Evolutionary conservation across 2,113 vertebrate genomes (phyloP).

Genomic region (Addax nasomaculatus): DNA sequence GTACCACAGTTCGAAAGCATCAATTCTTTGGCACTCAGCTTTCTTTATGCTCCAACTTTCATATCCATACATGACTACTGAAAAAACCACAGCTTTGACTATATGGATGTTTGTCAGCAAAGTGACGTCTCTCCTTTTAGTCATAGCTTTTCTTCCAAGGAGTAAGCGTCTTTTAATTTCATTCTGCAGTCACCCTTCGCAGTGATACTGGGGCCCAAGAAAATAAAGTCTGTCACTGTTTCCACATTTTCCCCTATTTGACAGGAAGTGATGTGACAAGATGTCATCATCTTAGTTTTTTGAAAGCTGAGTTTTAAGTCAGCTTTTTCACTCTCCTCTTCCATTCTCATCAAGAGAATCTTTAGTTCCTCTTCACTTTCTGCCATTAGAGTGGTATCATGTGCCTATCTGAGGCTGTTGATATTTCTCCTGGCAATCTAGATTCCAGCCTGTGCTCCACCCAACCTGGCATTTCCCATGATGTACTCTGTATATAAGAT

Average conservation of each 20-base stretch:
- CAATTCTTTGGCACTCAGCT: not conserved
- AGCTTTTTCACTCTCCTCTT: not conserved
- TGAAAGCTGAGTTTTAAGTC: not conserved
- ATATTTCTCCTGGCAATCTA: not conserved
- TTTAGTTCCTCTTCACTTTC: not conserved
- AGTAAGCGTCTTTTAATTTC: not conserved
- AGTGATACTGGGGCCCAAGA: not conserved
- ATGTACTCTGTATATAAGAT: not conserved
- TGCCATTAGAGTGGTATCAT: not conserved
- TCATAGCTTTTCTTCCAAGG: not conserved
- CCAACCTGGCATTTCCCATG: not conserved
- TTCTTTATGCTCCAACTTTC: not conserved
- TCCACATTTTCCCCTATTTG: not conserved
- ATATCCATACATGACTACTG: not conserved
- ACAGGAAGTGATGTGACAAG: not conserved
- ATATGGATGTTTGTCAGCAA: fast-evolving
- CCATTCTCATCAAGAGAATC: not conserved
- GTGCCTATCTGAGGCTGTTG: not conserved
- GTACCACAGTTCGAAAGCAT: not conserved
- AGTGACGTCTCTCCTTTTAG: not conserved
- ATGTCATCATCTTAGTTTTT: not conserved
- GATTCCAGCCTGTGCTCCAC: not conserved
- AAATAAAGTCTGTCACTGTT: not conserved
- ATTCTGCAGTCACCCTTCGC: not conserved
- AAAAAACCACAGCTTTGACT: not conserved